Percentiles rank a stretch among this genome's conserved stretches.
Conservation (phyloP, 2,113 vertebrate species). For the Ictidomys tridecemlineatus region DNA sequence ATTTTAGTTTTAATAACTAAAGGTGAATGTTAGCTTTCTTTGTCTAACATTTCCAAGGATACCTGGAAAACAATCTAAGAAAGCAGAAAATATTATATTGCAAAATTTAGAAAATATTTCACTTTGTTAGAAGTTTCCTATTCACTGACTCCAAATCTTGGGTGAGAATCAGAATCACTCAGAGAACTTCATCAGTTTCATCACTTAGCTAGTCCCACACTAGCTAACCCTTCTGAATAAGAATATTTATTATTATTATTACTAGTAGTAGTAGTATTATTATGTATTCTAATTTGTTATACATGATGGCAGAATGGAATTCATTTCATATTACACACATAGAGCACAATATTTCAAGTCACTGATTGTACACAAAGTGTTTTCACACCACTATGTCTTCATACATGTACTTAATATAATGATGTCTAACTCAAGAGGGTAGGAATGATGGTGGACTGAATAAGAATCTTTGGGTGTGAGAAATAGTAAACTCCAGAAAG, state of each 20-base stretch:
- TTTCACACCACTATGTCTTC: too few species aligned
- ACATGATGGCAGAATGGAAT: too few species aligned
- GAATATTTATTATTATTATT: not conserved
- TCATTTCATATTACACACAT: too few species aligned
- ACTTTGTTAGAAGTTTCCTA: not conserved
- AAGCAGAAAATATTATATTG: not conserved
- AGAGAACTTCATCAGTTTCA: not conserved
- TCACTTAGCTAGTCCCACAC: not conserved
- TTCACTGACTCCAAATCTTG: not conserved
- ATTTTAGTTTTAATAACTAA: slow-evolving; percentile 24
- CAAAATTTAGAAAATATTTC: slow-evolving; percentile 18
- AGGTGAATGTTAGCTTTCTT: not conserved
- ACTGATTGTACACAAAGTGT: too few species aligned
- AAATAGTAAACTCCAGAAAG: not conserved
- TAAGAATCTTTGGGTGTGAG: not conserved
- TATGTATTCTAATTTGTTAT: too few species aligned
- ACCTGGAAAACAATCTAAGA: not conserved
- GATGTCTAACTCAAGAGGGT: too few species aligned
- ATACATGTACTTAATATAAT: too few species aligned
- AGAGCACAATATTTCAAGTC: too few species aligned
- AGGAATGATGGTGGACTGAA: not conserved
- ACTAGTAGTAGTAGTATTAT: too few species aligned
- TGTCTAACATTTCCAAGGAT: not conserved
- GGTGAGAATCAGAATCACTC: slow-evolving; percentile 17
- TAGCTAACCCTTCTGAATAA: not conserved